These are phyloP conservation scores for Ceratina japonica DNA, from an alignment of 1,140 invertebrate genomes.

Conservation along the genomic window DNA sequence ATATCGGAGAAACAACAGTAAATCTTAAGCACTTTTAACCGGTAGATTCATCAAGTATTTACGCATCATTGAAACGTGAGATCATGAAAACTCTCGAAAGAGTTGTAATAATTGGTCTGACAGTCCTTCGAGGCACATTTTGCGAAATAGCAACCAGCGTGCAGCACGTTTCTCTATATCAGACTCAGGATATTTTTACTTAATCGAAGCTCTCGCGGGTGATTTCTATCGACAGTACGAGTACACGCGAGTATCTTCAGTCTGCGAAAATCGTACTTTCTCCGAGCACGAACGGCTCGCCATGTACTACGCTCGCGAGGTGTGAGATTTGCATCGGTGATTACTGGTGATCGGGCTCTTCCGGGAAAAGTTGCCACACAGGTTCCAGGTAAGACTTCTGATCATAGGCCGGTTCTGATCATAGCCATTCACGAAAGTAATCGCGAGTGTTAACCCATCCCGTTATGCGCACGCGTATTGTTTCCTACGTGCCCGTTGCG, in stretches of 20 bases:
- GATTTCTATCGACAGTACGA: conserved; percentile 55
- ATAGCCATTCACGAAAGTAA: conserved; percentile 29
- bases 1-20: too few species aligned
- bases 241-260: conserved; percentile 11
- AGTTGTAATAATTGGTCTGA: conserved; percentile 38
- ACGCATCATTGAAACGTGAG: too few species aligned
- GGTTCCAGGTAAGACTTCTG: conserved; percentile 18
- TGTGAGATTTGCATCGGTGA: conserved; percentile 68
- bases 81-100: too few species aligned
- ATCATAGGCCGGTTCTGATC: background rate
- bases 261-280: conserved; percentile 62
- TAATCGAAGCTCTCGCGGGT: conserved; percentile 15
- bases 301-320: conserved; percentile 42
- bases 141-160: conserved; percentile 11
- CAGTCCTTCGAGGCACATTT: conserved; percentile 6
- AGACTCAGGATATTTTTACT: conserved; percentile 44
- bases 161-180: conserved; percentile 5
- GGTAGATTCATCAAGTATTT: too few species aligned
- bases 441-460: conserved; percentile 27
- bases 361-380: conserved; percentile 56
- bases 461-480: conserved; percentile 19
- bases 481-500: background rate
- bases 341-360: conserved; percentile 67
- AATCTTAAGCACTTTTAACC: too few species aligned
- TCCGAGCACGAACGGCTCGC: conserved; percentile 41